Evolutionary conservation across 2,888 invertebrate species (phyloP).

Genomic region (Acronicta psi): DNA sequence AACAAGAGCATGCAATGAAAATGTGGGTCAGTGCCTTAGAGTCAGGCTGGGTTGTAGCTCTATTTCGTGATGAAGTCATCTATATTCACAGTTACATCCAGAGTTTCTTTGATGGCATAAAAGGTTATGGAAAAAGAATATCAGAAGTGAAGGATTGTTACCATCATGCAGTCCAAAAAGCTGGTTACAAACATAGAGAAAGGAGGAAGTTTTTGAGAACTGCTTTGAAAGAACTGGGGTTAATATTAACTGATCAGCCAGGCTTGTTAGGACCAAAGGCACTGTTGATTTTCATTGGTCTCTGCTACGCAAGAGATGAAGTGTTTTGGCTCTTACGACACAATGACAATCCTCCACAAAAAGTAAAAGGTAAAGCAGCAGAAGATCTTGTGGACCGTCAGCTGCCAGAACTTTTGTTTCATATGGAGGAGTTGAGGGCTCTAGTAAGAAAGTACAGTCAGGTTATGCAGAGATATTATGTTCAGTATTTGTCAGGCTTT

Average conservation of each 20-base stretch:
- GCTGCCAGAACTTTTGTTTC: constrained; percentile 98
- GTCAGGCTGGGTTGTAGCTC: constrained; percentile 97
- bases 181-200: constrained; percentile 97
- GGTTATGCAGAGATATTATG: constrained; percentile 99
- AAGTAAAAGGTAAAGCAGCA: constrained; percentile 95
- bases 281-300: constrained; percentile 97
- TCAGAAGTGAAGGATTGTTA: constrained; percentile 99
- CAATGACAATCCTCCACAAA: constrained; percentile 98
- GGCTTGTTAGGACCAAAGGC: constrained; percentile 99
- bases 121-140: constrained; percentile 97
- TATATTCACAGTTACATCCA: constrained; percentile 98
- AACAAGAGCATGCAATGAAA: constrained; percentile 94
- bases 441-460: constrained; percentile 98
- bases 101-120: constrained; percentile 97
- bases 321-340: constrained; percentile 98
- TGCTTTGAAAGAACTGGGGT: constrained; percentile 97
- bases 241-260: constrained; percentile 99
- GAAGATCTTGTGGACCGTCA: constrained; percentile 98
- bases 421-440: constrained; percentile 98
- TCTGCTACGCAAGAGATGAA: constrained; percentile 98
- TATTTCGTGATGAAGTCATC: constrained; percentile 99
- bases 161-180: constrained; percentile 96
- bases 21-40: constrained; percentile 98
- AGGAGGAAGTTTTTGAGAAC: constrained; percentile 98
- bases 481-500: constrained; percentile 98